These are phyloP conservation scores for Cyrtonyx montezumae DNA, from an alignment of 2,113 vertebrate genomes.

Conservation along the genomic window DNA sequence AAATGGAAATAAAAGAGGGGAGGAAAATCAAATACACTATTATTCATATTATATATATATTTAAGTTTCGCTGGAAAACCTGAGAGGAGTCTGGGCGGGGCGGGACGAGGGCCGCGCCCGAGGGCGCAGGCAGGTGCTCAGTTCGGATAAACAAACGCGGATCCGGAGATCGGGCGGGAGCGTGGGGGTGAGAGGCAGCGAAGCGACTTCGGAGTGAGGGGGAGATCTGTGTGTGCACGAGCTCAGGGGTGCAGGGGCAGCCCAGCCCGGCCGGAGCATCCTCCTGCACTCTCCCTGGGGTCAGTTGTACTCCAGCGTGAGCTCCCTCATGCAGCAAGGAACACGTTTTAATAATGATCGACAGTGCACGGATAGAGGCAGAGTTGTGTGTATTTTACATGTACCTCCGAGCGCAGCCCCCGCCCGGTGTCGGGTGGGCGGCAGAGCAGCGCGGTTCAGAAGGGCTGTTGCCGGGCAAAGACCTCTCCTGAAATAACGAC, in stretches of 20 bases:
- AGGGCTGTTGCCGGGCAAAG: background rate
- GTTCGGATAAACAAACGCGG: too few species aligned
- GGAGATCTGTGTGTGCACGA: background rate
- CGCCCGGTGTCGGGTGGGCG: background rate
- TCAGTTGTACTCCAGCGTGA: background rate
- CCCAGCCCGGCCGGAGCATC: background rate
- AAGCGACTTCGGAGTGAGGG: too few species aligned
- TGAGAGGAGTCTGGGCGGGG: too few species aligned
- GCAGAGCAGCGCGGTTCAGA: background rate
- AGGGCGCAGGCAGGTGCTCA: background rate
- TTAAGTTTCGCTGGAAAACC: too few species aligned
- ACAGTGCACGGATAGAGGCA: rapidly evolving
- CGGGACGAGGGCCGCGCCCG: too few species aligned
- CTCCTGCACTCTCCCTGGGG: background rate
- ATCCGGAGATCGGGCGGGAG: too few species aligned
- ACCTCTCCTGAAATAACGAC: background rate
- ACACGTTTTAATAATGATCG: background rate
- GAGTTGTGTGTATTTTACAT: too few species aligned
- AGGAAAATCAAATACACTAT: too few species aligned
- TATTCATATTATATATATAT: background rate
- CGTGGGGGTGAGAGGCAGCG: background rate
- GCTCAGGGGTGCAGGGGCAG: background rate
- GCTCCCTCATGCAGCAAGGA: background rate
- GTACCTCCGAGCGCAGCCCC: background rate
- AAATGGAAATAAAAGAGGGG: too few species aligned